Percentiles rank a stretch among this genome's conserved stretches.
phyloP scores from a whole-genome alignment of 2,888 invertebrate genomes.

The Drosophila atripex region DNA sequence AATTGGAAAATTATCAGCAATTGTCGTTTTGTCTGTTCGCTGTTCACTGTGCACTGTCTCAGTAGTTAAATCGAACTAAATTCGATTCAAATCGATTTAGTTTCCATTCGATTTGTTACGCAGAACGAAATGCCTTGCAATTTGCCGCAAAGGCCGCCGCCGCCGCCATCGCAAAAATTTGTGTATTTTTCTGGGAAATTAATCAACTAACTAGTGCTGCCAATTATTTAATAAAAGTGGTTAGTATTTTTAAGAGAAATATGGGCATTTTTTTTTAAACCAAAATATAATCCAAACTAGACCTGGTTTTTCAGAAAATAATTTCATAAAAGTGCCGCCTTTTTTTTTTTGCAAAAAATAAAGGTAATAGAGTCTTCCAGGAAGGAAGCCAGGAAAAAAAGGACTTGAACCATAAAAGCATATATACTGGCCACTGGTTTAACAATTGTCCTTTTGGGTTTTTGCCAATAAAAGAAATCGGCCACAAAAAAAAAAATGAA shows the following conservation, averaged over 20 bases:
- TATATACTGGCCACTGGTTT: constrained; percentile 46
- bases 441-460: constrained; percentile 18
- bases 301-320: background rate
- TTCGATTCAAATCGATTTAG: constrained; percentile 39
- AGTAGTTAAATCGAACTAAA: constrained; percentile 40
- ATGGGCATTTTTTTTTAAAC: no score
- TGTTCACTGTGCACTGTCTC: constrained; percentile 12
- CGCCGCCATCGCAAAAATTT: constrained; percentile 16
- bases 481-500: constrained; percentile 15
- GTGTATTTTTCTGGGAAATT: background rate
- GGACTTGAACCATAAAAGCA: constrained; percentile 59
- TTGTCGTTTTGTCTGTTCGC: constrained; percentile 42
- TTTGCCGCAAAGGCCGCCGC: constrained; percentile 34
- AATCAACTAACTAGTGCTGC: no score
- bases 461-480: constrained; percentile 11
- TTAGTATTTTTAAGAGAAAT: no score
- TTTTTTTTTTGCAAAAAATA: background rate
- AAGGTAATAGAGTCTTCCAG: constrained; percentile 64
- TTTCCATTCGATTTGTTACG: constrained; percentile 9
- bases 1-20: constrained; percentile 70
- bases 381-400: constrained; percentile 55
- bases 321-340: constrained; percentile 26
- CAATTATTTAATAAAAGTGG: no score
- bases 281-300: background rate
- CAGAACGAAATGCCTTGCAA: constrained; percentile 33